These are phyloP conservation scores for Myocastor coypus DNA, from an alignment of 2,113 vertebrate species.

Conservation along the genomic window DNA sequence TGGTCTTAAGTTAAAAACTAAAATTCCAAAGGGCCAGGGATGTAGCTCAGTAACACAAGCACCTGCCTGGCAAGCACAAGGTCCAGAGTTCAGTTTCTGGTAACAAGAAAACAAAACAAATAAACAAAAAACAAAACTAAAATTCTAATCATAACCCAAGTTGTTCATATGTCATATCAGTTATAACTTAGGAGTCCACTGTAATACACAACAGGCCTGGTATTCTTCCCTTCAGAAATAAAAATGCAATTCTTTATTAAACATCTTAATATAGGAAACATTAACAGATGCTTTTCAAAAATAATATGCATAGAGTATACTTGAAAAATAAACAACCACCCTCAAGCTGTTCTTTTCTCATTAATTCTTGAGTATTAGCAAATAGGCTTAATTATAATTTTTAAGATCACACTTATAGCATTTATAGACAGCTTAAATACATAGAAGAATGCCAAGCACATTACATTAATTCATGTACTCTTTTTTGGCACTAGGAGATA, in stretches of 20 bases:
- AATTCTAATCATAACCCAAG: neutral
- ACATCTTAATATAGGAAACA: neutral
- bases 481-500: neutral
- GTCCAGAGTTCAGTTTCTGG: no score
- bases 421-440: neutral
- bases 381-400: neutral
- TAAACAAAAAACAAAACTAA: neutral
- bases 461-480: neutral
- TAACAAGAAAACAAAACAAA: neutral
- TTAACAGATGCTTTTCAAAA: slow-evolving; percentile 27
- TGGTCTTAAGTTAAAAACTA: neutral
- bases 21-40: neutral
- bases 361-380: slow-evolving; percentile 1
- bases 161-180: neutral
- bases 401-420: neutral
- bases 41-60: no score
- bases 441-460: neutral
- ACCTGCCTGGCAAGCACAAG: no score
- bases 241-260: slow-evolving; percentile 38
- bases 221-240: slow-evolving; percentile 54
- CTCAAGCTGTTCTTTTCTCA: neutral
- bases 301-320: neutral
- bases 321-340: neutral
- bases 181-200: neutral
- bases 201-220: neutral